Conservation (phyloP, 2,797 vertebrate species). For the Lepus oiostolus region DNA sequence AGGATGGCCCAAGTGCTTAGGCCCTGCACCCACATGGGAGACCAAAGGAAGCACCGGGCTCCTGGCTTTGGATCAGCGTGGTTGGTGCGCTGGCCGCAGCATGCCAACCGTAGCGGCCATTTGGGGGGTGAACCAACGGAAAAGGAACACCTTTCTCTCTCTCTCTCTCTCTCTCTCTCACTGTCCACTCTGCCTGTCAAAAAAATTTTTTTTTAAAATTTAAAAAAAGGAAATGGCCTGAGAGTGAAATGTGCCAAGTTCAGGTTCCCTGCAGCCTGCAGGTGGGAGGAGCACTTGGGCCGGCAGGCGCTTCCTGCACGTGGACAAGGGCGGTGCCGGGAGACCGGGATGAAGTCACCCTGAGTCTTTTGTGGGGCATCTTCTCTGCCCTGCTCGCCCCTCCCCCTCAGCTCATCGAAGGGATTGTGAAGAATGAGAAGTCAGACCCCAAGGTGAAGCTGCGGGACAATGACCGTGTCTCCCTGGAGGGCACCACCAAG, state of each 20-base stretch:
- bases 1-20: too few species aligned
- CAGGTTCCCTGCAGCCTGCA: neutral
- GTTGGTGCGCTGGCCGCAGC: too few species aligned
- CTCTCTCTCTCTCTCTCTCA: too few species aligned
- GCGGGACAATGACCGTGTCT: constrained; percentile 88
- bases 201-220: too few species aligned
- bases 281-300: neutral
- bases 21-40: too few species aligned
- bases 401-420: constrained; percentile 90
- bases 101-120: too few species aligned
- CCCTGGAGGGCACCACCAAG: constrained; percentile 91
- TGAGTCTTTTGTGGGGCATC: neutral
- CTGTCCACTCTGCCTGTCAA: too few species aligned
- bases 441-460: constrained; percentile 88
- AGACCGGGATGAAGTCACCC: neutral
- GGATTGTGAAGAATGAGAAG: constrained; percentile 90
- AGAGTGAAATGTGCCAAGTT: neutral
- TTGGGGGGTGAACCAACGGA: too few species aligned
- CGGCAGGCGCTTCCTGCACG: accelerated
- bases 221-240: neutral
- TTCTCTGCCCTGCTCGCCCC: neutral
- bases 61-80: too few species aligned
- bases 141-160: too few species aligned
- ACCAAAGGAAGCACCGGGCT: too few species aligned
- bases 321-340: accelerated